Evolutionary conservation across 2,113 vertebrate genomes (phyloP).

Genomic region (Gadus macrocephalus): DNA sequence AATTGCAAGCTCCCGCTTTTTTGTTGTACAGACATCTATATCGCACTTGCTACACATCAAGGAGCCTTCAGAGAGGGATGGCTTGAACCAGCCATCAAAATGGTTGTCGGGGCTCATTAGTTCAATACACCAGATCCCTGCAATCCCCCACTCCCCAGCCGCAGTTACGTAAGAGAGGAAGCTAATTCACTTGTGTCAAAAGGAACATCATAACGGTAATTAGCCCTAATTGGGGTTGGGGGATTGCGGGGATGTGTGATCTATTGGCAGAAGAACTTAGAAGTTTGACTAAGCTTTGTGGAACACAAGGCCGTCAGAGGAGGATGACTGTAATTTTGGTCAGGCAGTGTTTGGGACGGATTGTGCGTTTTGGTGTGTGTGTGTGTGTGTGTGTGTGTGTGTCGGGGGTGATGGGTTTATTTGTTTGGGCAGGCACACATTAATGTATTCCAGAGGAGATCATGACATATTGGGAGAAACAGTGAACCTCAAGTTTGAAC

Average conservation of each 20-base stretch:
- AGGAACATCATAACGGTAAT: slow-evolving; percentile 26
- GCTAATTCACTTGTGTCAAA: slow-evolving; percentile 25
- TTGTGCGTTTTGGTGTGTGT: no score
- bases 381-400: no score
- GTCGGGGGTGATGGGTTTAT: no score
- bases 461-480: no score
- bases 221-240: slow-evolving; percentile 20
- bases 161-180: slow-evolving; percentile 43
- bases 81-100: slow-evolving; percentile 20
- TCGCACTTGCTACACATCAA: no score
- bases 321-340: neutral
- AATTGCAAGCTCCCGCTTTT: no score
- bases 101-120: slow-evolving; percentile 40
- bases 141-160: neutral
- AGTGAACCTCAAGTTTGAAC: no score
- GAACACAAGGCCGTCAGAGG: neutral
- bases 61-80: no score
- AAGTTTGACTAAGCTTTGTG: neutral
- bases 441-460: no score
- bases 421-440: no score
- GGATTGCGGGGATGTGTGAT: slow-evolving; percentile 13
- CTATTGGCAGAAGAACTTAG: slow-evolving; percentile 16
- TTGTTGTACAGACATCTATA: no score
- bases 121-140: slow-evolving; percentile 27
- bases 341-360: neutral